Conservation (phyloP, 2,113 vertebrate genomes). For the Neopipo cinnamomea region DNA sequence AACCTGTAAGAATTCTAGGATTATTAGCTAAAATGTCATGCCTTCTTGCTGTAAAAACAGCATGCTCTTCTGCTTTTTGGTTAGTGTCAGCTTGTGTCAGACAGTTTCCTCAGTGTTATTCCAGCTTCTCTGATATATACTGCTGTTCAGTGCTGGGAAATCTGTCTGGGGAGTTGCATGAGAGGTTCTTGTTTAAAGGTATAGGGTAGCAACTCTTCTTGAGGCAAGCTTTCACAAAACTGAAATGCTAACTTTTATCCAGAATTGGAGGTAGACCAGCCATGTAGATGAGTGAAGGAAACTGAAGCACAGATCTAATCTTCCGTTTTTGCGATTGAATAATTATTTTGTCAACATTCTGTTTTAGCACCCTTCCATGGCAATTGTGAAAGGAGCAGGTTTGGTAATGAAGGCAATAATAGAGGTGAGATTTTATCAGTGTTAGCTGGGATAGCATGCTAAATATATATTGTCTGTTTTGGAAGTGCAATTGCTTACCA, state of each 20-base stretch:
- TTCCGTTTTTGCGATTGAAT: not conserved
- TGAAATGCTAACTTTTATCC: not conserved
- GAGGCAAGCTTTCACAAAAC: not conserved
- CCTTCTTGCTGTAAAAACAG: not conserved
- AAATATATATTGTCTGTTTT: not conserved
- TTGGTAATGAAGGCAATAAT: slow-evolving; percentile 99
- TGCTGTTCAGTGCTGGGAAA: not conserved
- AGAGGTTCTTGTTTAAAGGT: not conserved
- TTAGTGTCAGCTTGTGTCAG: not conserved
- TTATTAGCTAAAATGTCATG: not conserved
- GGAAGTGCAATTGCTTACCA: not conserved
- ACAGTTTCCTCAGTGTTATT: not conserved
- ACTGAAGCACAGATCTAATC: not conserved
- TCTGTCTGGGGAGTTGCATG: not conserved
- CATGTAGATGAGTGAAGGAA: not conserved
- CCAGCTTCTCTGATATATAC: not conserved
- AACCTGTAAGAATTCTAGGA: not conserved
- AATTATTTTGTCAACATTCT: not conserved
- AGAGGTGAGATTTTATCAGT: slow-evolving; percentile 80
- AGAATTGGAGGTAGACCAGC: not conserved
- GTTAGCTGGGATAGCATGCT: not conserved
- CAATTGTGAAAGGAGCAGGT: slow-evolving; percentile 96
- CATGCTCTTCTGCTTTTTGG: not conserved
- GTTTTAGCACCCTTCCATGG: slow-evolving; percentile 96
- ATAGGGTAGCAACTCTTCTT: not conserved